Evolutionary conservation across 2,797 vertebrate genomes (phyloP).

Genomic region (Simalia tracyae): DNA sequence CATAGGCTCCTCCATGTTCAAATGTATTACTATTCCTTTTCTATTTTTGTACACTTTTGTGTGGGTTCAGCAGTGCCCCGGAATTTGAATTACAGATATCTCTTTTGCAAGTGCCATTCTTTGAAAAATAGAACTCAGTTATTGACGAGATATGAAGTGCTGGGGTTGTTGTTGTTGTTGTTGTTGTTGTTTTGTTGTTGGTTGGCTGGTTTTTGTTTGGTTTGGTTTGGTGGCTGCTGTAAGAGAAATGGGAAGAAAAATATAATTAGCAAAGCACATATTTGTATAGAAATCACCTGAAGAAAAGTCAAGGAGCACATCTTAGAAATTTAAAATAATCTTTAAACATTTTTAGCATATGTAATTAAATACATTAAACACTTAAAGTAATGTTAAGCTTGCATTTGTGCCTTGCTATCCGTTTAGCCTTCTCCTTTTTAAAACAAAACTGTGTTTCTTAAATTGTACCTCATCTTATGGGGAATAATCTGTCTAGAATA

Average conservation of each 20-base stretch:
- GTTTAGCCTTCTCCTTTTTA: not conserved
- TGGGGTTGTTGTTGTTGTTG: not conserved
- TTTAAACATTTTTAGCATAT: not conserved
- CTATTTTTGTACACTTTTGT: not conserved
- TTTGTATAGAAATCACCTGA: not conserved
- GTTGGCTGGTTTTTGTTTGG: not conserved
- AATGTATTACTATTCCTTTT: not conserved
- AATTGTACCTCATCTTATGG: not conserved
- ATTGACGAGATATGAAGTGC: not conserved
- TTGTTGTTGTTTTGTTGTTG: not conserved
- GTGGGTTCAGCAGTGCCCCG: not conserved
- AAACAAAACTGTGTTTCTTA: not conserved
- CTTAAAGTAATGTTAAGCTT: not conserved
- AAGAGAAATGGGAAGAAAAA: not conserved
- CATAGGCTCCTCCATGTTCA: not conserved
- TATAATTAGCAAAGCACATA: not conserved
- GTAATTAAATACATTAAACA: not conserved
- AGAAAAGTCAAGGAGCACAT: not conserved
- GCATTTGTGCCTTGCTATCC: not conserved
- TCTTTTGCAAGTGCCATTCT: not conserved
- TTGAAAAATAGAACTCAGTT: not conserved
- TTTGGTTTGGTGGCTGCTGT: not conserved
- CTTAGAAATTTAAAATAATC: not conserved
- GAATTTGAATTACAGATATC: not conserved
- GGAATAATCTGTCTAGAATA: not conserved